phyloP scores from a whole-genome alignment of 2,113 vertebrate genomes.

The Rhizomys pruinosus region DNA sequence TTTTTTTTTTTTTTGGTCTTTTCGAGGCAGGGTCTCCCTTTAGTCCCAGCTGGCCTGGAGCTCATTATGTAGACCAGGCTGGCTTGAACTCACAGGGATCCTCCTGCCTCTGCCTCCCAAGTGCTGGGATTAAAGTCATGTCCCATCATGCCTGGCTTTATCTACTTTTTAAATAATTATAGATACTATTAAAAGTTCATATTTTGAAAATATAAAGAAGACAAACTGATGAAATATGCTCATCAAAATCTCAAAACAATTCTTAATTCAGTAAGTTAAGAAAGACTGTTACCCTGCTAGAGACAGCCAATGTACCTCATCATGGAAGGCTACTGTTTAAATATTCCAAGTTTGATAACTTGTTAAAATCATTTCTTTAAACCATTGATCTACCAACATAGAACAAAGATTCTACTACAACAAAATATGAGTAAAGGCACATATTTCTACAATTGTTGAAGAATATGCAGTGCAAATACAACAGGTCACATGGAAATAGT shows the following conservation, averaged over 20 bases:
- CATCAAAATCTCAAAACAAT: slow-evolving; percentile 36
- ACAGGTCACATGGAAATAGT: not conserved
- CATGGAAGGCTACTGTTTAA: not conserved
- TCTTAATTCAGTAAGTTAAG: slow-evolving; percentile 13
- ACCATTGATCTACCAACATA: not conserved
- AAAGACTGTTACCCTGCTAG: not conserved
- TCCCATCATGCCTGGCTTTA: too few relatives aligned
- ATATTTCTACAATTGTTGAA: not conserved
- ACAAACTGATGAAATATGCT: not conserved
- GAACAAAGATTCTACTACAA: not conserved
- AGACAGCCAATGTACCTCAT: not conserved
- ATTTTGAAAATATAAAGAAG: slow-evolving; percentile 40
- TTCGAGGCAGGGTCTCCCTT: too few relatives aligned
- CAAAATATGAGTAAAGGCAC: slow-evolving; percentile 23
- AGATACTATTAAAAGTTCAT: not conserved
- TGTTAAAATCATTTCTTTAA: slow-evolving; percentile 37
- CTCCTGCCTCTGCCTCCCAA: too few relatives aligned
- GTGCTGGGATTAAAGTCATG: too few relatives aligned
- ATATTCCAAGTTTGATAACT: slow-evolving; percentile 7
- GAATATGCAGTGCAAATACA: not conserved
- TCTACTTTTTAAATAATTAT: slow-evolving; percentile 31
- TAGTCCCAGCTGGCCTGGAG: too few relatives aligned
- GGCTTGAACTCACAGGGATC: too few relatives aligned
- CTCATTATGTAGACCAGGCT: too few relatives aligned
- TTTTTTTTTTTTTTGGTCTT: too few relatives aligned